Evolutionary conservation across 2,797 vertebrate genomes (phyloP).

Genomic region (Notolepis coatsorum): DNA sequence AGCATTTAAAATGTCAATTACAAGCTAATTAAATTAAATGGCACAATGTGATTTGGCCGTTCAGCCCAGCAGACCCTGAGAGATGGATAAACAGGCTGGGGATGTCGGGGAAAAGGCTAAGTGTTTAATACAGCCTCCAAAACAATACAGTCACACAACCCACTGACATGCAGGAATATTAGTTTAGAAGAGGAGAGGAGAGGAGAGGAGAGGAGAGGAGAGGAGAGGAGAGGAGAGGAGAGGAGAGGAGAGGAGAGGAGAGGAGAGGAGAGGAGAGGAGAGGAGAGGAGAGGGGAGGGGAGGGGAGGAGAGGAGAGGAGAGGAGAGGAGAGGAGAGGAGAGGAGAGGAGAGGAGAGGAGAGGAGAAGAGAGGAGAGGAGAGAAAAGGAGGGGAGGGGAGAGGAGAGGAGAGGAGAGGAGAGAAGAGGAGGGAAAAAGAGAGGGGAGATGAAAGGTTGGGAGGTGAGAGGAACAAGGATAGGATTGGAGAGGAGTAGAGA

Average conservation of each 20-base stretch:
- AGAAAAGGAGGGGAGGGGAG: constrained; percentile 5
- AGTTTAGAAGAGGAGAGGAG: constrained; percentile 25
- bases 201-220: background rate
- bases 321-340: background rate
- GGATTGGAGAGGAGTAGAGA: no score
- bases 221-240: constrained; percentile 3
- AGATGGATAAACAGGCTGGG: constrained; percentile 52
- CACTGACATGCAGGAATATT: constrained; percentile 44
- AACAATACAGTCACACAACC: constrained; percentile 39
- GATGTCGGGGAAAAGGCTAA: constrained; percentile 61
- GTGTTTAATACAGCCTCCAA: constrained; percentile 61
- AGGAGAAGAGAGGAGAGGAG: background rate
- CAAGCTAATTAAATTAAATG: constrained; percentile 72
- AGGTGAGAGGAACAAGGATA: no score
- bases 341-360: background rate
- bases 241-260: background rate
- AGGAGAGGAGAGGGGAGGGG: background rate
- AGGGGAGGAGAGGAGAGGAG: background rate
- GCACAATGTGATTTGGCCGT: constrained; percentile 66
- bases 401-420: background rate
- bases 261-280: background rate
- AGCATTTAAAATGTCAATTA: constrained; percentile 76
- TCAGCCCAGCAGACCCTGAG: constrained; percentile 58
- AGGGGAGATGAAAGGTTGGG: no score
- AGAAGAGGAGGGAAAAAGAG: constrained; percentile 30